Percentiles rank a stretch among this genome's conserved stretches.
Conservation (phyloP, 2,797 vertebrate genomes). For the Thripadectes ignobilis region DNA sequence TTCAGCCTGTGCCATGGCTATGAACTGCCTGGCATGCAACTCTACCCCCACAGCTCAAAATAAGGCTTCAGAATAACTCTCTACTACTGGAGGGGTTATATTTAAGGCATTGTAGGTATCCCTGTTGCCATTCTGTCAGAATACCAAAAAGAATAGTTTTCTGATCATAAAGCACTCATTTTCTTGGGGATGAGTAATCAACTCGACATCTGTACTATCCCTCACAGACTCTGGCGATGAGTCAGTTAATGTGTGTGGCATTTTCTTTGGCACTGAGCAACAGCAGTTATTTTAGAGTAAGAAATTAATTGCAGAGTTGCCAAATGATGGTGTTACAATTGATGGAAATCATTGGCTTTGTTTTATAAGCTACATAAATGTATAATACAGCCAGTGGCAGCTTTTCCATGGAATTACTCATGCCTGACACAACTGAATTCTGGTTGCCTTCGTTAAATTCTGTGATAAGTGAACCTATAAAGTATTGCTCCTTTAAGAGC, state of each 20-base stretch:
- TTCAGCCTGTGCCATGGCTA: not conserved
- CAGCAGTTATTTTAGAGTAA: conserved; percentile 79
- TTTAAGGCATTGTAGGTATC: not conserved
- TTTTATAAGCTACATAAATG: conserved; percentile 70
- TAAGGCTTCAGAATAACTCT: not conserved
- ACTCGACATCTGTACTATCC: conserved; percentile 65
- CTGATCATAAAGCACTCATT: conserved; percentile 23
- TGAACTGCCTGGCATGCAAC: not conserved
- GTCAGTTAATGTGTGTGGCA: conserved; percentile 74
- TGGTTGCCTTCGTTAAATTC: conserved; percentile 30
- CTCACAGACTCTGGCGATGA: conserved; percentile 77
- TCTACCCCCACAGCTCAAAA: not conserved
- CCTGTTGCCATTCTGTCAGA: not conserved
- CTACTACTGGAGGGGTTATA: not conserved
- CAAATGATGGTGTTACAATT: conserved; percentile 84
- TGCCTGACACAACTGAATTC: conserved; percentile 41
- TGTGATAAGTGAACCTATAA: conserved; percentile 21
- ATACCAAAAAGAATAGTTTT: conserved; percentile 19
- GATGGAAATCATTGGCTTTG: conserved; percentile 83
- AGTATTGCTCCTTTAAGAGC: not conserved
- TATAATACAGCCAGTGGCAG: conserved; percentile 69
- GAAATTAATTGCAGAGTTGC: conserved; percentile 84
- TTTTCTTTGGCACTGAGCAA: conserved; percentile 72
- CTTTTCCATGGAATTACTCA: conserved; percentile 63
- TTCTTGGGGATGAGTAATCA: conserved; percentile 58